These are phyloP conservation scores for Thunnus albacares DNA, from an alignment of 2,797 vertebrate species.

Conservation along the genomic window DNA sequence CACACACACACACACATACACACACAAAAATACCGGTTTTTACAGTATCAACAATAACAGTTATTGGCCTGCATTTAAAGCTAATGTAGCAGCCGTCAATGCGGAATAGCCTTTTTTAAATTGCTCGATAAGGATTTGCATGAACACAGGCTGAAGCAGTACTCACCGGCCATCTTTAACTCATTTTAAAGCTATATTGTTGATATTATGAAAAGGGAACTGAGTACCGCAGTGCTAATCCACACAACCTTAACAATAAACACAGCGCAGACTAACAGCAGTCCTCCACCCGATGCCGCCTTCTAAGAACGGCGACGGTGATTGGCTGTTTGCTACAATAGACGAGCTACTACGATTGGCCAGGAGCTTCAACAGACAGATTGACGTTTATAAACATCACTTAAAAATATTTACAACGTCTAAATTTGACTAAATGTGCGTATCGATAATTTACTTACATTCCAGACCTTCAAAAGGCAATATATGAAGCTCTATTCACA, in stretches of 20 bases:
- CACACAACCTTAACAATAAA: conserved; percentile 96
- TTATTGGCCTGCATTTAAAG: conserved; percentile 80
- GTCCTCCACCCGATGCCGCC: conserved; percentile 86
- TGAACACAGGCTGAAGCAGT: conserved; percentile 15
- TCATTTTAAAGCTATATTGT: conserved; percentile 58
- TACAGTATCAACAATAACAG: conserved; percentile 61
- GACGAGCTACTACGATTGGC: conserved; percentile 75
- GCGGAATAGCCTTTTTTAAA: conserved; percentile 47
- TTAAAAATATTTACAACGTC: neutral
- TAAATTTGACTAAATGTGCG: fast-evolving
- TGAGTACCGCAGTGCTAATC: conserved; percentile 89
- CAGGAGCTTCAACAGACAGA: conserved; percentile 41
- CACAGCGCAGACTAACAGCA: conserved; percentile 92
- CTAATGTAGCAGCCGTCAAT: conserved; percentile 66
- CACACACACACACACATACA: too few relatives aligned
- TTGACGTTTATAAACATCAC: conserved; percentile 29
- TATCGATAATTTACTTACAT: fast-evolving
- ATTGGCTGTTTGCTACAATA: conserved; percentile 76
- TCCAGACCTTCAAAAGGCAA: neutral
- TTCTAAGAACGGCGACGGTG: conserved; percentile 73
- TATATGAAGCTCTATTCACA: neutral
- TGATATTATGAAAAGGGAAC: conserved; percentile 68
- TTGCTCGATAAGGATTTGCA: conserved; percentile 17
- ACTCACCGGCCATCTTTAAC: conserved; percentile 69
- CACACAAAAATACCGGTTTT: conserved; percentile 15